Evolutionary conservation across 2,888 invertebrate genomes (phyloP), one percentile per base, ranked within the genome.

Genomic region (Cephonodes hylas): DNA sequence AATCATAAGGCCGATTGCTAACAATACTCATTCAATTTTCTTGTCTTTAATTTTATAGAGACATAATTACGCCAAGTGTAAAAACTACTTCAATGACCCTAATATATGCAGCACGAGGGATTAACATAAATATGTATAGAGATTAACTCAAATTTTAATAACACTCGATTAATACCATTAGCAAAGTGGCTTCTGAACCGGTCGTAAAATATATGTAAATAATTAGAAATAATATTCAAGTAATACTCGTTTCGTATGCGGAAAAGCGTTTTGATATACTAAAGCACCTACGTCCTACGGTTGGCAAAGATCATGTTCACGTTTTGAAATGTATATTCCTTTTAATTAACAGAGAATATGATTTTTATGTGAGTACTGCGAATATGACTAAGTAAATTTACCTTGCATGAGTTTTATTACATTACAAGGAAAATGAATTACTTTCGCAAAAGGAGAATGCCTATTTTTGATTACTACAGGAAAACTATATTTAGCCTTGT

Each of bases 181-280:
- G 31, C 31, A 31, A 15, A 31, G 27, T 31, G 7, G 18, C 31
- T 31, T 31, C 18, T 18, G 18, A 53, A 53, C 10, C 31, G 18
- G 53, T 53, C 15, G 3, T 22, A 23, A n/a, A 59, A 34, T 45
- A 23, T 23, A 27, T 18, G 38, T 38, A 38, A 20, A 22, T 31
- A 31, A 48, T 48, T 31, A 31, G 18, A 18, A 18, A 53, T 31
- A 53, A 53, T 18, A 53, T 31, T 22, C 38, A 66, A 70, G 10
- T 45, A 60, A 15, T 18, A 53, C 27, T 15, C 23, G 46, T 46
- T 46, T 13, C 4, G 6, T 46, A 46, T 6, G n/a, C 13, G 23
- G 6, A 25, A 23, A 22, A 46, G 7, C 6, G 45, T 45, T 22
- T 22, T 13, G 20, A 4, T n/a, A 10, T n/a, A 13, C n/a, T 4